Evolutionary conservation across 2,797 vertebrate species (phyloP).

Genomic region (Benthosema pterotum): DNA sequence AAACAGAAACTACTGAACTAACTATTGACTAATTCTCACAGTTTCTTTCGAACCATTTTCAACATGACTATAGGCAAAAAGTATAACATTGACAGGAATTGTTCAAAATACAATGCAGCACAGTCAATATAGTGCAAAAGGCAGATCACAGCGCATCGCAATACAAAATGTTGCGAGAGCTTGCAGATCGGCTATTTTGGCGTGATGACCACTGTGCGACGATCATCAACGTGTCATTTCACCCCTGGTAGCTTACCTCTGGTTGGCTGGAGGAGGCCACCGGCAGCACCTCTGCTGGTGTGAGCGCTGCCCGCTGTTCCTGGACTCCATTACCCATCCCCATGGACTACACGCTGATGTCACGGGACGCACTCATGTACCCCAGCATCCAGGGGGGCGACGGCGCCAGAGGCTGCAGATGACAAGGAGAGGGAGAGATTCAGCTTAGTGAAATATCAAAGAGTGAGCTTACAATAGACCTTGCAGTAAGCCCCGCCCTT

Average conservation of each 20-base stretch:
- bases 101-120: no score
- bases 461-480: background rate
- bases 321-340: constrained; percentile 94
- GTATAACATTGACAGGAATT: no score
- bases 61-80: no score
- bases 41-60: no score
- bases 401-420: constrained; percentile 20
- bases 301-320: constrained; percentile 78
- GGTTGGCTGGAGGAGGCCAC: constrained; percentile 71
- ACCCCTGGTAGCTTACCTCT: constrained; percentile 76
- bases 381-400: constrained; percentile 39
- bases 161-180: no score
- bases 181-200: no score
- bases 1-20: no score
- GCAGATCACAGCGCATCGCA: no score
- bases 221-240: background rate
- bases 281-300: constrained; percentile 79
- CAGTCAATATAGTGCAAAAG: background rate
- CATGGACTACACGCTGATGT: constrained; percentile 44
- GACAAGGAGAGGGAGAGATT: background rate
- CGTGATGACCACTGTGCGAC: no score
- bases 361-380: constrained; percentile 55
- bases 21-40: no score
- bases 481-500: no score
- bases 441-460: constrained; percentile 21